phyloP scores from a whole-genome alignment of 2,797 vertebrate species.

The Channallabes apus region DNA sequence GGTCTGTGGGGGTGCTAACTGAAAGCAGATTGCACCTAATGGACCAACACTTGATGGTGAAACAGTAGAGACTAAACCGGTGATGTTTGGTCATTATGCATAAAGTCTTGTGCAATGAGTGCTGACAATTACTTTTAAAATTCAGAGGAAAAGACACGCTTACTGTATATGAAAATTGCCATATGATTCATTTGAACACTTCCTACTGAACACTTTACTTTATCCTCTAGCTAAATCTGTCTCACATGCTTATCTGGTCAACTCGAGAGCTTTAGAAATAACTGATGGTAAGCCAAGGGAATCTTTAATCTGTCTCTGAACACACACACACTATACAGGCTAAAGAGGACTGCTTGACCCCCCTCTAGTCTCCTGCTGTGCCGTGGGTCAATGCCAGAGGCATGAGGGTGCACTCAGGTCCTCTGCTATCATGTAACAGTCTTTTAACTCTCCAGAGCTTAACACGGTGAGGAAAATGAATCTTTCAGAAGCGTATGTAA shows the following conservation, averaged over 20 bases:
- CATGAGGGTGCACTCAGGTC: constrained; percentile 44
- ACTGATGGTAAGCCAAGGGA: constrained; percentile 38
- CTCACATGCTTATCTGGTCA: constrained; percentile 26
- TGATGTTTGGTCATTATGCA: constrained; percentile 38
- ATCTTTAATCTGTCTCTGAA: constrained; percentile 49
- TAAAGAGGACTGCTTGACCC: constrained; percentile 45
- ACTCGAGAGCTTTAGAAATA: constrained; percentile 45
- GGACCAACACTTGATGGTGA: constrained; percentile 36
- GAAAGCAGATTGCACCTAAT: constrained; percentile 63
- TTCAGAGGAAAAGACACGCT: background rate
- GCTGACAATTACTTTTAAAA: constrained; percentile 39
- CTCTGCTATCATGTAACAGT: constrained; percentile 44
- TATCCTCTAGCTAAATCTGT: constrained; percentile 31
- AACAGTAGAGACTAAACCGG: constrained; percentile 41
- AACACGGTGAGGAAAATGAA: constrained; percentile 36
- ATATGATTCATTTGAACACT: background rate
- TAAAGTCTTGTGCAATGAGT: constrained; percentile 22
- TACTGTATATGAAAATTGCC: background rate
- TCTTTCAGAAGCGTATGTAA: constrained; percentile 41
- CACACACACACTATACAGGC: constrained; percentile 39
- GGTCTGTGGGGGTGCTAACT: constrained; percentile 60
- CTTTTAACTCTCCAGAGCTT: constrained; percentile 36
- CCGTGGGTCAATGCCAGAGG: constrained; percentile 54
- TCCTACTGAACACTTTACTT: background rate
- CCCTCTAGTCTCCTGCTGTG: constrained; percentile 34